These are phyloP conservation scores for Cephalopterus ornatus DNA, from an alignment of 2,113 vertebrate genomes.

Conservation along the genomic window DNA sequence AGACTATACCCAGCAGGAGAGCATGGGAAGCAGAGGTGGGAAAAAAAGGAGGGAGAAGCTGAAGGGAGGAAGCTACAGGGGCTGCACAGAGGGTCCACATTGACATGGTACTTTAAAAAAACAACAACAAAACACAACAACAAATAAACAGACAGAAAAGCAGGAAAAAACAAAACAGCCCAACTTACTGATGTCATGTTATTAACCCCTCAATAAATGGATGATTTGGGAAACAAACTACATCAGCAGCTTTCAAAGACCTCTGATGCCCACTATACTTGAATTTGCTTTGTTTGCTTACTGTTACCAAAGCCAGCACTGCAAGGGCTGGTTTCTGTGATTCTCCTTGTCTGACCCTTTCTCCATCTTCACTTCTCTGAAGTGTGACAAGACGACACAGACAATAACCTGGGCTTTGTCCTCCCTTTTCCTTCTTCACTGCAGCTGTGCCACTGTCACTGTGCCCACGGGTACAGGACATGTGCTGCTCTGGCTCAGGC, in stretches of 20 bases:
- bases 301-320: neutral
- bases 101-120: neutral
- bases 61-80: neutral
- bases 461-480: neutral
- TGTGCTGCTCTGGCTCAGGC: neutral
- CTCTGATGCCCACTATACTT: neutral
- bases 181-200: neutral
- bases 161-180: neutral
- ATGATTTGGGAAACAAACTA: neutral
- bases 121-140: neutral
- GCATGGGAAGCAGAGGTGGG: neutral
- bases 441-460: neutral
- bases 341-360: neutral
- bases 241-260: neutral
- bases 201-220: neutral
- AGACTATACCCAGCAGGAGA: neutral
- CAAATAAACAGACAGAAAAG: neutral
- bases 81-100: neutral
- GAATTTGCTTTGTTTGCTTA: neutral
- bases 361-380: neutral
- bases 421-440: neutral
- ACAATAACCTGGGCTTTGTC: neutral
- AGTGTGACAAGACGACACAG: neutral
- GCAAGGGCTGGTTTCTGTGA: neutral
- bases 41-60: neutral